Conservation (phyloP, 1,140 invertebrate species). For the Magallana ariakensis region DNA sequence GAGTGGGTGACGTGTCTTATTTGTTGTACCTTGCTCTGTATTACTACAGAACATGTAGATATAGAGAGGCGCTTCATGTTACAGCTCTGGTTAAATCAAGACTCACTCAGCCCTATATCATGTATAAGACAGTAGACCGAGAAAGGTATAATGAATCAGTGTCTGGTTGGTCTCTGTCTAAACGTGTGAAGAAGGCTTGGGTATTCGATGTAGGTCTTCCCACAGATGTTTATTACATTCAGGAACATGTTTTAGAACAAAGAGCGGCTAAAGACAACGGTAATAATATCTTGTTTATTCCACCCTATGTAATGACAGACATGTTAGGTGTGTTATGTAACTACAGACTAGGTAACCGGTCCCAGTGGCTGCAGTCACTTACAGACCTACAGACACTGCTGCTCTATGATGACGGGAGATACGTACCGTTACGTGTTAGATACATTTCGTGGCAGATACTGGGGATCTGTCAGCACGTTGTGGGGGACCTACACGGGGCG, state of each 20-base stretch:
- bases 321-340: neutral
- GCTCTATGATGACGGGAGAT: neutral
- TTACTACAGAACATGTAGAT: neutral
- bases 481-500: neutral
- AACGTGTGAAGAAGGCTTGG: neutral
- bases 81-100: neutral
- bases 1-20: neutral
- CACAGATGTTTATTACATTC: neutral
- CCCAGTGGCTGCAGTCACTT: neutral
- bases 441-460: neutral
- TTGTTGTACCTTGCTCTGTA: neutral
- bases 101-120: neutral
- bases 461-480: neutral
- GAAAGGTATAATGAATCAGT: neutral
- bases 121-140: neutral
- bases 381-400: neutral
- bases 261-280: neutral
- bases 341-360: neutral
- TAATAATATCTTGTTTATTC: neutral
- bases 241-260: neutral
- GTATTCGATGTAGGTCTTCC: neutral
- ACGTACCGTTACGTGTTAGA: neutral
- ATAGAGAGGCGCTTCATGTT: neutral
- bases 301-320: neutral
- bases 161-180: neutral